A percentile compares a stretch with the other conserved stretches of the same genome.
phyloP scores from a whole-genome alignment of 2,113 vertebrate species.

The Micromys minutus region DNA sequence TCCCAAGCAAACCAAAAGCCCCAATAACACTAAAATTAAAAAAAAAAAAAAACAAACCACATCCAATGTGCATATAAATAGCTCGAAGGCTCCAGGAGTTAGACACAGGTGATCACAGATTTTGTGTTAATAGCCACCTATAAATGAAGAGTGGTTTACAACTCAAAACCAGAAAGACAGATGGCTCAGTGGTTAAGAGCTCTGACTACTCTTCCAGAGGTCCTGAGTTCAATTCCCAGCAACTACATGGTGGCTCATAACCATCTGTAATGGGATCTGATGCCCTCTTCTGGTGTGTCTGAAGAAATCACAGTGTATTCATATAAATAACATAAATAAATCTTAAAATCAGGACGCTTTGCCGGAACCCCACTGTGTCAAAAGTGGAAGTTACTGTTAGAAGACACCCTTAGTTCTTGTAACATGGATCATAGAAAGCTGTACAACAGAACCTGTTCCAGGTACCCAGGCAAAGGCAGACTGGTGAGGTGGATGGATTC shows the following conservation, averaged over 20 bases:
- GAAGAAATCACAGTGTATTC: too few relatives aligned
- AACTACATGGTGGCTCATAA: too few relatives aligned
- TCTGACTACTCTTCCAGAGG: too few relatives aligned
- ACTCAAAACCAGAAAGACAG: constrained; percentile 27
- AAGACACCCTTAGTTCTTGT: neutral
- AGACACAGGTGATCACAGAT: neutral
- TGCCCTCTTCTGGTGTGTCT: too few relatives aligned
- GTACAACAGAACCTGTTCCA: constrained; percentile 91
- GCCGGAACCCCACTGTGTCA: constrained; percentile 6
- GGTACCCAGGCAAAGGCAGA: constrained; percentile 93
- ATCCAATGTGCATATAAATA: neutral
- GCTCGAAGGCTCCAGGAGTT: neutral
- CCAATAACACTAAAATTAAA: neutral
- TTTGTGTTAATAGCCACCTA: constrained; percentile 6
- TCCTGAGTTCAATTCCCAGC: too few relatives aligned
- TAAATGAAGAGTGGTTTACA: constrained; percentile 13
- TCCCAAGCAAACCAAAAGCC: too few relatives aligned
- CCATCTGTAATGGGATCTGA: too few relatives aligned
- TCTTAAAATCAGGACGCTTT: constrained; percentile 36
- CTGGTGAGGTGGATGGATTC: constrained; percentile 90
- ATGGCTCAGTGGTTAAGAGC: too few relatives aligned
- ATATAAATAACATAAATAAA: too few relatives aligned
- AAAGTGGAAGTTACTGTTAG: constrained; percentile 46
- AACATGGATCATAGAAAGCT: neutral
- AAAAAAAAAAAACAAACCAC: neutral